phyloP scores from a whole-genome alignment of 2,797 vertebrate genomes.

The Spea hammondii region DNA sequence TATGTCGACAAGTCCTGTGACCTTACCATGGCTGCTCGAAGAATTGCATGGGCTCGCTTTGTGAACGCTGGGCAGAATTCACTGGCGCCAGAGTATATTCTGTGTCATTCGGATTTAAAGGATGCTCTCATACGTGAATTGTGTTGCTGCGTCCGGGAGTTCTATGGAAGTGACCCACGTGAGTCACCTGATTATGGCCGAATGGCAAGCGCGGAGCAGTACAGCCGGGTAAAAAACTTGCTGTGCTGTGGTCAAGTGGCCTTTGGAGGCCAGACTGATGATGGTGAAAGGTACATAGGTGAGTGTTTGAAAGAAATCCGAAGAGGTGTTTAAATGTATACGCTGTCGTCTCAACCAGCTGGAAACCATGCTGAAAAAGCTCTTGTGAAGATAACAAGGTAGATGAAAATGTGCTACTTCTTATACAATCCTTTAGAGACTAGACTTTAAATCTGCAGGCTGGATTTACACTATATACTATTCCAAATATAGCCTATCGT shows the following conservation, averaged over 20 bases:
- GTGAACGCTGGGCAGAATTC: conserved; percentile 73
- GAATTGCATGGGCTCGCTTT: conserved; percentile 75
- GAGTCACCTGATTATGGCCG: conserved; percentile 72
- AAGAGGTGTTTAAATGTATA: too few species aligned
- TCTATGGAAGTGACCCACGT: conserved; percentile 68
- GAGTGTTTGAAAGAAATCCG: not conserved
- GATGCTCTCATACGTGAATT: conserved; percentile 64
- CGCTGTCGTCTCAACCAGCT: too few species aligned
- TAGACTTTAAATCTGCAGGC: too few species aligned
- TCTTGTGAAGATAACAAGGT: too few species aligned
- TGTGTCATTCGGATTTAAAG: conserved; percentile 66
- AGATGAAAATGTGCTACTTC: too few species aligned
- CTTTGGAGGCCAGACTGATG: conserved; percentile 71
- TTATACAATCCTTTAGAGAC: too few species aligned
- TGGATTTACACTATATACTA: too few species aligned
- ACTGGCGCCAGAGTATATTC: conserved; percentile 70
- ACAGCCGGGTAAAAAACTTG: conserved; percentile 65
- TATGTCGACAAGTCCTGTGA: conserved; percentile 74
- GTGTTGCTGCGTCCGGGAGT: conserved; percentile 65
- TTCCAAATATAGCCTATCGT: too few species aligned
- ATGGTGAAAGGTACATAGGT: conserved; percentile 73
- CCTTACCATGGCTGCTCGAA: conserved; percentile 61
- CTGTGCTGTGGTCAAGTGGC: conserved; percentile 70
- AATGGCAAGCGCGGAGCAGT: conserved; percentile 67
- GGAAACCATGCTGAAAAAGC: too few species aligned